Percentiles rank a stretch among this genome's conserved stretches.
phyloP scores from a whole-genome alignment of 2,797 vertebrate genomes.

The Coreius guichenoti region DNA sequence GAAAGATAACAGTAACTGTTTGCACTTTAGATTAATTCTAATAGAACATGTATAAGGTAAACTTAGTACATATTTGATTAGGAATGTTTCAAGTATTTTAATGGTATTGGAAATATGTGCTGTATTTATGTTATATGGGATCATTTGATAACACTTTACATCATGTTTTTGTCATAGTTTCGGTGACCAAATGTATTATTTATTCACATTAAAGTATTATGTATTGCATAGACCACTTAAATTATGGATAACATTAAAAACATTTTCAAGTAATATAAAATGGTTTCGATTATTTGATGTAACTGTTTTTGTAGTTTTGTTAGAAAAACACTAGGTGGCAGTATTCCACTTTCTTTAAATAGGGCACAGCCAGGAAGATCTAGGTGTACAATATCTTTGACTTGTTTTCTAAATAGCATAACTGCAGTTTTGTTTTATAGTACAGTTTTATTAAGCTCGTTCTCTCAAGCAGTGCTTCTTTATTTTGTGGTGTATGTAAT shows the following conservation, averaged over 20 bases:
- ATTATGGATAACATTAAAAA: conserved; percentile 73
- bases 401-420: not conserved
- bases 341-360: not conserved
- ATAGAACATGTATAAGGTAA: conserved; percentile 65
- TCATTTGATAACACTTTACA: conserved; percentile 59
- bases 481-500: not conserved
- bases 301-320: conserved; percentile 12
- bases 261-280: conserved; percentile 57
- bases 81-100: conserved; percentile 68
- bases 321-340: conserved; percentile 35
- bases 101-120: conserved; percentile 67
- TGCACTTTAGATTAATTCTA: conserved; percentile 81
- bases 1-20: conserved; percentile 60
- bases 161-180: conserved; percentile 62
- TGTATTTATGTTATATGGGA: conserved; percentile 76
- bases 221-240: conserved; percentile 67
- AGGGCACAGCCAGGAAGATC: not conserved
- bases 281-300: not conserved
- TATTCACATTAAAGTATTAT: conserved; percentile 72
- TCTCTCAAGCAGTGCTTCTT: not conserved
- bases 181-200: conserved; percentile 76
- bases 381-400: not conserved
- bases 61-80: conserved; percentile 70
- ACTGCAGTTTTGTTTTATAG: not conserved
- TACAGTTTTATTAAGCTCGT: not conserved